Base-by-base conservation (phyloP, 2,888 invertebrate genomes). In the Resseliella maxima region DNA sequence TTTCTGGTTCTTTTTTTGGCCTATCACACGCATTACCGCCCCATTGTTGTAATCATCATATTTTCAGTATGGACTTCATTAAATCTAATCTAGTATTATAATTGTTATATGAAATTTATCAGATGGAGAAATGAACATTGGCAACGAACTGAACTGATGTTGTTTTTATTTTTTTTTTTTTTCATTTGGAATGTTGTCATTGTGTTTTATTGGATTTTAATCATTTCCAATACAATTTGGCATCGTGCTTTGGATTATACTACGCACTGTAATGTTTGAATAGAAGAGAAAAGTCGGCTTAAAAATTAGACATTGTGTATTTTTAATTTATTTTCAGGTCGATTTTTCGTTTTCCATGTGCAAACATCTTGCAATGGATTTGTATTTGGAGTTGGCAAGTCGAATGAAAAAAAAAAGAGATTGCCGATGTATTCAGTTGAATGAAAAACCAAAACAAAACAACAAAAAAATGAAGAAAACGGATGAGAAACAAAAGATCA, bases 251-350 rank as follows among this genome's bases (percentile, higher is more conserved):
- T 27, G 81, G 81, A 81, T 81, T 81, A 81, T 15, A 21, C 81
- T 6, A 50, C 12, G 41, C 41, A 41, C 5, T 41, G 50, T 18
- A 50, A 50, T 41, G 12, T 41, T 41, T 41, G 12, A 41, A 41
- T 41, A 8, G 41, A 41, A 50, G 18, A 50, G 31, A 31, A 31
- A 38, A 83, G 38, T 83, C 83, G 83, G 83, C 83, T 83, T 83
- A 83, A 83, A 83, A 83, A 83, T 83, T 38, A 83, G 38, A 83
- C 83, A 38, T 83, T 83, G 83, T 83, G 83, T 83, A 83, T 83
- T 83, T 83, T 38, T 83, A 83, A 83, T 83, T 83, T 83, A 83
- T 83, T 38, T 83, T 27, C 10, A 31, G 31, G 31, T 12, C 0
- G 3, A 15, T n/a, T 38, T 36, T 38, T 38, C 83, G 38, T 83